Conservation (phyloP, 2,113 vertebrate genomes). For the Pipra filicauda region DNA sequence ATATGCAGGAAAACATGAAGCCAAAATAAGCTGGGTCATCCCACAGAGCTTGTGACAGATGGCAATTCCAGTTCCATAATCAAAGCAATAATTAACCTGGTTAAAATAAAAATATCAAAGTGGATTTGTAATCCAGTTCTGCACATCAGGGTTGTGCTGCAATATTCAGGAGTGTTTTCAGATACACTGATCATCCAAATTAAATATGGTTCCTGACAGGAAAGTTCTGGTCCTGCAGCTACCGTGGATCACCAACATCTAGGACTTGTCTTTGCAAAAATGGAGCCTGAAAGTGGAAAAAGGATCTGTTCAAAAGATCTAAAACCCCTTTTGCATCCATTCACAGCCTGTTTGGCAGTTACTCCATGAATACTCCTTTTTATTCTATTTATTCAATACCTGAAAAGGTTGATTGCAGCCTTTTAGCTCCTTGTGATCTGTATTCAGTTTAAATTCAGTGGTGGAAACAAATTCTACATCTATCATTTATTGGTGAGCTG, state of each 20-base stretch:
- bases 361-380: not conserved
- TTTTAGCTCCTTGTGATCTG: not conserved
- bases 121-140: not conserved
- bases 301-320: not conserved
- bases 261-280: not conserved
- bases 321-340: not conserved
- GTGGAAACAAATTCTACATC: not conserved
- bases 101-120: not conserved
- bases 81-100: slow-evolving; percentile 31
- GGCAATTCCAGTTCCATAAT: slow-evolving; percentile 19
- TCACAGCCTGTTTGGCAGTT: not conserved
- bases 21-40: slow-evolving; percentile 44
- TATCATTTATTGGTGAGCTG: not conserved
- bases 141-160: not conserved
- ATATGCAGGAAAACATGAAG: not conserved
- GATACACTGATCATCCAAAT: not conserved
- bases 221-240: not conserved
- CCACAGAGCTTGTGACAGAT: slow-evolving; percentile 40
- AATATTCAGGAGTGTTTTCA: not conserved
- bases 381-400: not conserved
- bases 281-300: not conserved
- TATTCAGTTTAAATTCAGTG: not conserved
- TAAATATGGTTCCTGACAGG: not conserved
- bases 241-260: not conserved
- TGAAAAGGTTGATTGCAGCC: not conserved